Evolutionary conservation across 2,888 invertebrate genomes (phyloP), one percentile per base, ranked within the genome.

Genomic region (Phortica okadai): DNA sequence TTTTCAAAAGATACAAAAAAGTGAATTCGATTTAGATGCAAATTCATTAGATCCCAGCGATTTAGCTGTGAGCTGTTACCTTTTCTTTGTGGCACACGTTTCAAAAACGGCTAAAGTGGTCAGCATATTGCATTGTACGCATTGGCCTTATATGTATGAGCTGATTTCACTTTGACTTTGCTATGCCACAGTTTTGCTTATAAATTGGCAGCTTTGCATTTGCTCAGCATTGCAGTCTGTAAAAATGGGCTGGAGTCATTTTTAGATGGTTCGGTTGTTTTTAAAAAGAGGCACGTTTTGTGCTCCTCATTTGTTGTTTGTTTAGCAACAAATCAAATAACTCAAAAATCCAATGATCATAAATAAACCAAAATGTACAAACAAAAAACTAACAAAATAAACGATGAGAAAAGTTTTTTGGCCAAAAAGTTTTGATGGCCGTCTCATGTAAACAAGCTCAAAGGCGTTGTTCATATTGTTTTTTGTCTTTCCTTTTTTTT

Each of bases 11-110:
- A 75, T 66, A 73, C 64, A 25, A 62, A 62, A 59, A 62, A 62
- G 21, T 25, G 10, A 10, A 88, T 90, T 90, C 90, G 90, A 90
- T 90, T 90, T 90, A 90, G 89, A 90, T 90, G 90, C 90, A 90
- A 90, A 90, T 90, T 90, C 90, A 89, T 89, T 89, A 90, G 84
- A 87, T 86, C 88, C 83, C 54, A 66, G 62, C 62, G 73, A 64
- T 72, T 76, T 75, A 75, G 58, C 10, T 1, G 25, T 72, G 70
- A 33, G 54, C 54, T 50, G 50, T 14, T 50, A 50, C 50, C 50
- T 50, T 50, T 14, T 50, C 50, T 50, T 50, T 50, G 50, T 50
- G 50, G 10, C 50, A 50, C 50, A 50, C 50, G 50, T 33, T 33
- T 33, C 33, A 33, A 33, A 33, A 33, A 5, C 33, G 33, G 33